These are phyloP conservation scores for Cyrtodaria siliqua DNA, from an alignment of 2,888 invertebrate species.

Conservation along the genomic window DNA sequence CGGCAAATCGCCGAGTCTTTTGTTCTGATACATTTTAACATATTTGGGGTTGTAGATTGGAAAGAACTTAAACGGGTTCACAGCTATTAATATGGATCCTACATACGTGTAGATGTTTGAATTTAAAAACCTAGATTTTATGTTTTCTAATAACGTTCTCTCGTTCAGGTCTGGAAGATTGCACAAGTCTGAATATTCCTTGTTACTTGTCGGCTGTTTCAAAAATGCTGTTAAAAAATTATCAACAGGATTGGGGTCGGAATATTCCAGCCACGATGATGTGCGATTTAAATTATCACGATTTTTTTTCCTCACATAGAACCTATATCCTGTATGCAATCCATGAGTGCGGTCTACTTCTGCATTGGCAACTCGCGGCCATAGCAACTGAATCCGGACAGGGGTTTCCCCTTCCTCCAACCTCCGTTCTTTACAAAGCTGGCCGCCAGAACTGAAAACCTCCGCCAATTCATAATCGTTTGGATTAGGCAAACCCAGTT, in stretches of 20 bases:
- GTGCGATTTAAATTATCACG: slow-evolving; percentile 83
- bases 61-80: slow-evolving; percentile 95
- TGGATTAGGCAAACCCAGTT: slow-evolving; percentile 72
- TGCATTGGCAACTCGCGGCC: slow-evolving; percentile 80
- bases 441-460: slow-evolving; percentile 93
- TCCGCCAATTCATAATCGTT: slow-evolving; percentile 87
- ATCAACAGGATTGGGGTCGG: slow-evolving; percentile 87
- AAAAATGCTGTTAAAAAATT: slow-evolving; percentile 97
- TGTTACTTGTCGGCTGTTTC: slow-evolving; percentile 94
- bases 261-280: slow-evolving; percentile 91
- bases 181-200: slow-evolving; percentile 98
- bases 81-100: slow-evolving; percentile 97
- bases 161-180: slow-evolving; percentile 98
- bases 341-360: slow-evolving; percentile 65
- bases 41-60: slow-evolving; percentile 99
- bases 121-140: slow-evolving; percentile 93
- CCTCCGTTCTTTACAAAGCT: slow-evolving; percentile 96
- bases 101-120: slow-evolving; percentile 99
- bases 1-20: slow-evolving; percentile 95
- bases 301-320: slow-evolving; percentile 95
- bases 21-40: slow-evolving; percentile 97
- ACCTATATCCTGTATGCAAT: slow-evolving; percentile 88
- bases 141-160: slow-evolving; percentile 95
- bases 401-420: slow-evolving; percentile 90
- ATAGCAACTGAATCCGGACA: slow-evolving; percentile 87